phyloP scores from a whole-genome alignment of 2,888 invertebrate species.

The Bedellia somnulentella region DNA sequence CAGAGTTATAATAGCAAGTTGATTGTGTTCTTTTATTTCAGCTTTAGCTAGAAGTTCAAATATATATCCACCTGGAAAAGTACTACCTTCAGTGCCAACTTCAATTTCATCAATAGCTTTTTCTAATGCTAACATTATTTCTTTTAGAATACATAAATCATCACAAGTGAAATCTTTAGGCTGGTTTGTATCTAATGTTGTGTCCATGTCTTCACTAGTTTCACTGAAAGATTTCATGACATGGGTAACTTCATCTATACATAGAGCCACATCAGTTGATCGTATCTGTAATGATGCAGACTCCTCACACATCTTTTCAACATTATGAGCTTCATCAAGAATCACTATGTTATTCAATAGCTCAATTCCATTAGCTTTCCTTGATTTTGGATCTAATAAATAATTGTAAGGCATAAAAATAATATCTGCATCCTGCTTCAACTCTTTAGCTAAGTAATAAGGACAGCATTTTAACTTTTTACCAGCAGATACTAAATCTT shows the following conservation, averaged over 20 bases:
- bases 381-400: constrained; percentile 84
- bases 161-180: constrained; percentile 81
- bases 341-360: constrained; percentile 81
- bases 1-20: constrained; percentile 64
- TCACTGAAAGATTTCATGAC: constrained; percentile 65
- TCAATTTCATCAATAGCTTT: constrained; percentile 71
- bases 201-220: constrained; percentile 40
- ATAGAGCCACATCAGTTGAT: constrained; percentile 85
- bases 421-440: constrained; percentile 87
- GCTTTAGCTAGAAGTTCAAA: constrained; percentile 74
- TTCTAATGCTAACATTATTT: constrained; percentile 76
- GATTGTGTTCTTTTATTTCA: constrained; percentile 67
- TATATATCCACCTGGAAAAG: constrained; percentile 75
- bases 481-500: constrained; percentile 85
- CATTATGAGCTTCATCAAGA: constrained; percentile 97
- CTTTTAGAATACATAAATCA: constrained; percentile 77
- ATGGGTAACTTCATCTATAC: constrained; percentile 86
- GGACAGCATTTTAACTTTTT: constrained; percentile 87
- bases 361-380: constrained; percentile 79
- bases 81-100: constrained; percentile 64
- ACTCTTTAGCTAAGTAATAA: constrained; percentile 86
- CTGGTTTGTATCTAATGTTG: constrained; percentile 39
- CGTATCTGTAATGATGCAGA: constrained; percentile 78
- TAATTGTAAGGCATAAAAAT: constrained; percentile 99
- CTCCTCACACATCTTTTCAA: constrained; percentile 95